Base-by-base conservation (phyloP, 2,113 vertebrate genomes). In the Cinclus cinclus region DNA sequence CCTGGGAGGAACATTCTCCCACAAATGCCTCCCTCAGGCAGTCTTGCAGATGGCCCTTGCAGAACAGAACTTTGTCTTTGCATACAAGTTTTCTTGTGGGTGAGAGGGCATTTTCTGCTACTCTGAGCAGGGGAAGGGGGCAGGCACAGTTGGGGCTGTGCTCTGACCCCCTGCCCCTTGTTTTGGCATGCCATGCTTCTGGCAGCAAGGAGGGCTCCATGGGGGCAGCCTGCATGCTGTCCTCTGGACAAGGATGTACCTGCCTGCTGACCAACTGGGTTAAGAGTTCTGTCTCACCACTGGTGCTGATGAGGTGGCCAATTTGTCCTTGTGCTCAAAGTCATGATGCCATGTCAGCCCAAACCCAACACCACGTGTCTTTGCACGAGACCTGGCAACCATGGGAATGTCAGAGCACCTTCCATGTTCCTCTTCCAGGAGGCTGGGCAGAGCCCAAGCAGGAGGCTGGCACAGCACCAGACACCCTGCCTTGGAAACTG, bases 241-340 rank as follows among this genome's bases (percentile, higher is more conserved):
- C 30, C 52, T 75, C 80, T 78, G 65, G 31, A 50, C 0, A 0
- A 70, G 30, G 39, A 52, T 50, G 52, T 15, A 39, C 18, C 11
- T 30, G 20, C 64, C 64, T 83, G 44, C 39, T 83, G 78, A 41
- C 24, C 24, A 90, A 3, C 14, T 21, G 27, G 8, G 20, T 52
- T 67, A 67, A 56, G 0, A 2, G 68, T 69, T 65, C 53, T 59
- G 28, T 49, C 47, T 68, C 81, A 79, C 65, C 74, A 47, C 64
- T 0, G 0, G 15, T 19, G 22, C 1, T 1, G 49, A 73, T 0
- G 8, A 76, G 59, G 59, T n/a, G 52, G 50, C 39, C 84, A 70
- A 28, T 20, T 15, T 19, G 50, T n/a, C 93, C 89, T 84, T 50
- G 47, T n/a, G 56, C 49, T 56, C 70, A 55, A 75, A 92, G 52